These are phyloP conservation scores for Corvus hawaiiensis DNA, from an alignment of 2,113 vertebrate genomes.

Conservation along the genomic window DNA sequence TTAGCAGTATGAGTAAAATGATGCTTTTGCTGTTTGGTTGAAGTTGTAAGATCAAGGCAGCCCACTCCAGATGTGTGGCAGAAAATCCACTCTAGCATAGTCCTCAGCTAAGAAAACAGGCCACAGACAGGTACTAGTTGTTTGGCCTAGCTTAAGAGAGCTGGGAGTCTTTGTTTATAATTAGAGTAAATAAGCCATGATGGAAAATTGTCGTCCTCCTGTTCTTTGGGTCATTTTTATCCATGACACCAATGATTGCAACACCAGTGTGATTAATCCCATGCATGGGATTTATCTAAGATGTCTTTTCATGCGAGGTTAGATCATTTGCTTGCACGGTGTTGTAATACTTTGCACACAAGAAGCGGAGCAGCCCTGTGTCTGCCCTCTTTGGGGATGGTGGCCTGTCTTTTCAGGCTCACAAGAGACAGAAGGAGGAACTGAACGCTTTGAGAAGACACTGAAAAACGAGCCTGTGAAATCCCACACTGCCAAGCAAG, in stretches of 20 bases:
- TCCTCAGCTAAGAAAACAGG: neutral
- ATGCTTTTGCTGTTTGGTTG: neutral
- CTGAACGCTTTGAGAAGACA: neutral
- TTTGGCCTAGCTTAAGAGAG: neutral
- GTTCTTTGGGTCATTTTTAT: neutral
- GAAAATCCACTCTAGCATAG: neutral
- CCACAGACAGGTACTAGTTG: neutral
- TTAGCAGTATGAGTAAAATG: neutral
- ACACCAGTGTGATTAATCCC: constrained; percentile 1
- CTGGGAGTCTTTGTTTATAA: neutral
- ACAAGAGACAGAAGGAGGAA: neutral
- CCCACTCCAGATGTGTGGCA: neutral
- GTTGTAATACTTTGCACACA: constrained; percentile 27
- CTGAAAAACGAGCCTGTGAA: neutral
- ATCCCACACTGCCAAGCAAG: neutral
- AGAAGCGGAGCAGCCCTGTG: neutral
- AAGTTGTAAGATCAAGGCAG: neutral
- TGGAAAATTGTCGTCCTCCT: neutral
- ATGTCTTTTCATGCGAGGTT: neutral
- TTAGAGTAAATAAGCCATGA: neutral
- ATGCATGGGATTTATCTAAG: neutral
- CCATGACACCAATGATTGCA: neutral
- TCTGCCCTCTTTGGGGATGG: neutral
- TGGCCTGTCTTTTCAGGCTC: neutral
- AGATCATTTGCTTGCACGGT: neutral